These are phyloP conservation scores for Tenualosa thibaudeaui DNA, from an alignment of 2,797 vertebrate species.

Conservation along the genomic window DNA sequence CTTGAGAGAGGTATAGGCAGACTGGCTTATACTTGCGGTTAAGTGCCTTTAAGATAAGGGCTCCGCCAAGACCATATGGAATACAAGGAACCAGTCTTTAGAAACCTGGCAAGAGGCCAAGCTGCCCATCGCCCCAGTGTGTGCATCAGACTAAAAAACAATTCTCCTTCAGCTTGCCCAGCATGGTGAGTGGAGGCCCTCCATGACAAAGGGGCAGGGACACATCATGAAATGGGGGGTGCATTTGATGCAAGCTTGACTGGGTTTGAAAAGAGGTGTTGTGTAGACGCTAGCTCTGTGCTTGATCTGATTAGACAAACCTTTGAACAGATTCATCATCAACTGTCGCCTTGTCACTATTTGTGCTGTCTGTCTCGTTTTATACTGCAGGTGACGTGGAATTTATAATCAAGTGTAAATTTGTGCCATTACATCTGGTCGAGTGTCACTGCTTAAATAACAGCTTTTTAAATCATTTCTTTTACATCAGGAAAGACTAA, in stretches of 20 bases:
- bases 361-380: background rate
- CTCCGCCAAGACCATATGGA: background rate
- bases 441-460: background rate
- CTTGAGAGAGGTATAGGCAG: background rate
- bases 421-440: background rate
- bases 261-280: conserved; percentile 14
- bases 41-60: conserved; percentile 19
- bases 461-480: background rate
- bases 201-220: background rate
- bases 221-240: background rate
- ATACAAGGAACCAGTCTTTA: conserved; percentile 16
- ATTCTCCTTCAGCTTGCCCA: background rate
- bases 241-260: conserved; percentile 8
- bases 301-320: background rate
- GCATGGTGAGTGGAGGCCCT: background rate
- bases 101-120: background rate
- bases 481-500: background rate
- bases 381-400: background rate
- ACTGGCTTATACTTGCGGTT: background rate
- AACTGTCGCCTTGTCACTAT: background rate
- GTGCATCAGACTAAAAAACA: conserved; percentile 14
- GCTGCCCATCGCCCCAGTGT: background rate
- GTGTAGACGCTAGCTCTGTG: background rate
- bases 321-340: background rate
- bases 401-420: background rate